Conservation (phyloP, 2,113 vertebrate species). For the Choloepus hoffmanni region DNA sequence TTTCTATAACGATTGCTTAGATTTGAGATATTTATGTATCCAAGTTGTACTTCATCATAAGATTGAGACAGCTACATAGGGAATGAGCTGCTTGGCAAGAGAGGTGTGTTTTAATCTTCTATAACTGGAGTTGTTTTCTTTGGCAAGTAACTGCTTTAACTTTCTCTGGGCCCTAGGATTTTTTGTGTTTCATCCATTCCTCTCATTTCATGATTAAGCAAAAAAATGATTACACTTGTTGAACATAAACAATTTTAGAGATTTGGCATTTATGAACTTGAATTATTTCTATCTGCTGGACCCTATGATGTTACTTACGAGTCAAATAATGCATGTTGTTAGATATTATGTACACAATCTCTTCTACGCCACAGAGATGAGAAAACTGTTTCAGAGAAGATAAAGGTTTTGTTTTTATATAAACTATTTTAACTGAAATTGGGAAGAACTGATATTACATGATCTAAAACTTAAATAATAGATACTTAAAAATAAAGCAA, state of each 20-base stretch:
- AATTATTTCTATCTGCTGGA: background rate
- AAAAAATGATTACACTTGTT: background rate
- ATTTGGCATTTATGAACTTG: background rate
- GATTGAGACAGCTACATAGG: accelerated
- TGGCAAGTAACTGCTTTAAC: background rate
- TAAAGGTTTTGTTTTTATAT: background rate
- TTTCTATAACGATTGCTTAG: background rate
- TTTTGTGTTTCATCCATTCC: background rate
- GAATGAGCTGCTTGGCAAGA: background rate
- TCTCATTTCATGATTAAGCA: background rate
- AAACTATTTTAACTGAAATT: slow-evolving; percentile 9
- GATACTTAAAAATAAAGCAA: background rate
- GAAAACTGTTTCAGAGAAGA: background rate
- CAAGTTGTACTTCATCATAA: background rate
- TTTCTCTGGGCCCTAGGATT: background rate
- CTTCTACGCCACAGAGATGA: background rate
- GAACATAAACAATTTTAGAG: background rate
- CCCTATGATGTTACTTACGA: background rate
- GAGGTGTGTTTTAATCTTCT: background rate
- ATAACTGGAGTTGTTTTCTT: background rate
- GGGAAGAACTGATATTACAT: background rate
- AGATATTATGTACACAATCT: background rate
- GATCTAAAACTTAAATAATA: background rate
- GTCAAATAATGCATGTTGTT: background rate
- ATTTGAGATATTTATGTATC: background rate